phyloP scores from a whole-genome alignment of 1,140 invertebrate species.

The Alviniconcha marisindica region DNA sequence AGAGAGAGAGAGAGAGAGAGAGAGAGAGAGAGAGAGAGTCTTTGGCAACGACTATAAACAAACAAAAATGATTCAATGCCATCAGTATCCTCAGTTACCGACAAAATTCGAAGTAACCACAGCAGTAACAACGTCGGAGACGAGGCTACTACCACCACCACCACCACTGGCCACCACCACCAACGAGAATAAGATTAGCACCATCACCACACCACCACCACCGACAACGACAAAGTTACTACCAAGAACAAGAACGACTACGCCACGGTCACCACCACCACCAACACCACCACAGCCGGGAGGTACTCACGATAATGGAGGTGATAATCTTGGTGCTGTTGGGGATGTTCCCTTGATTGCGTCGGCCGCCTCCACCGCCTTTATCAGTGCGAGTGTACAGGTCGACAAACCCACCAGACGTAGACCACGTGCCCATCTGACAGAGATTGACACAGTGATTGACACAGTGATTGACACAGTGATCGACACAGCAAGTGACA shows the following conservation, averaged over 20 bases:
- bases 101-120: too few relatives aligned
- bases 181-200: not conserved
- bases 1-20: too few relatives aligned
- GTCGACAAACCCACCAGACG: constrained; percentile 28
- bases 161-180: not conserved
- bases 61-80: too few relatives aligned
- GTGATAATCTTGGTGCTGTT: constrained; percentile 38
- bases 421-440: constrained; percentile 51
- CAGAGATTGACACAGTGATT: too few relatives aligned
- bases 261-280: not conserved
- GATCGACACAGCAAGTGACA: too few relatives aligned
- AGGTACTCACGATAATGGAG: constrained; percentile 44
- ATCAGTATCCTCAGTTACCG: too few relatives aligned
- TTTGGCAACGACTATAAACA: too few relatives aligned
- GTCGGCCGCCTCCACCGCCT: not conserved
- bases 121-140: too few relatives aligned
- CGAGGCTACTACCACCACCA: not conserved
- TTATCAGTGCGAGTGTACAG: not conserved
- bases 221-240: not conserved
- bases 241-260: too few relatives aligned
- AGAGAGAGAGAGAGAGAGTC: too few relatives aligned
- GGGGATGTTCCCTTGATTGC: not conserved
- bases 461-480: too few relatives aligned
- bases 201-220: not conserved
- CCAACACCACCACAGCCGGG: not conserved